phyloP scores from a whole-genome alignment of 2,113 vertebrate genomes.

The Microcebus tavaratra region DNA sequence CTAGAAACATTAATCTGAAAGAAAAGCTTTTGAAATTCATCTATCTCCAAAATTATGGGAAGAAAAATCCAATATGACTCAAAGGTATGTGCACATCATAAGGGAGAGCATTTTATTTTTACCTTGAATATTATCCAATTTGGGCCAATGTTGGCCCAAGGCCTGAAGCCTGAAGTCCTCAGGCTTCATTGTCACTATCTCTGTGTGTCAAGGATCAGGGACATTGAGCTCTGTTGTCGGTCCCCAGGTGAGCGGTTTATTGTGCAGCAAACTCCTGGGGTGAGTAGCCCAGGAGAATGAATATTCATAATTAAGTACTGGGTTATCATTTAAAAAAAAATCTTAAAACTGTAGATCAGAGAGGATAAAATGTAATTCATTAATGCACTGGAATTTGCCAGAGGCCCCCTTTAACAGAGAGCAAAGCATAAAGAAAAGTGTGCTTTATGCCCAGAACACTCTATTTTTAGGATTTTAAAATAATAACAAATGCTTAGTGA shows the following conservation, averaged over 20 bases:
- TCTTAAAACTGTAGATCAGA: conserved; percentile 1
- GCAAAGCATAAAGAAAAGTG: background rate
- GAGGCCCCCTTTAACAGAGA: background rate
- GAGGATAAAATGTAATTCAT: background rate
- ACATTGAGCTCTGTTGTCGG: background rate
- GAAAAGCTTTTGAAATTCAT: background rate
- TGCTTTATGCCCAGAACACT: background rate
- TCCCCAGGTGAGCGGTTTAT: background rate
- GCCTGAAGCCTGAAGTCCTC: background rate
- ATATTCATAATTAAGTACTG: conserved; percentile 13
- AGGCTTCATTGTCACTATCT: background rate
- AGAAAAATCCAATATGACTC: background rate
- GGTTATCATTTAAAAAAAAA: background rate
- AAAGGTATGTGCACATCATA: background rate
- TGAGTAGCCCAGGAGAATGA: background rate
- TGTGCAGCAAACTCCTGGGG: background rate
- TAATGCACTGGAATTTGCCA: background rate
- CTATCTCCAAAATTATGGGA: background rate
- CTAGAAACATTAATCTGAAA: background rate
- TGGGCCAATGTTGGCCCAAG: background rate
- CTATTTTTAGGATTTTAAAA: conserved; percentile 19
- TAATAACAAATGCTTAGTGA: background rate
- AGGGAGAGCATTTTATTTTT: background rate
- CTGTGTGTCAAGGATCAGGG: background rate
- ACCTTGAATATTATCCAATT: background rate